Percentiles rank a stretch among this genome's conserved stretches.
These are phyloP conservation scores for Lordiphosa andalusiaca DNA, from an alignment of 2,888 invertebrate species.

Conservation along the genomic window DNA sequence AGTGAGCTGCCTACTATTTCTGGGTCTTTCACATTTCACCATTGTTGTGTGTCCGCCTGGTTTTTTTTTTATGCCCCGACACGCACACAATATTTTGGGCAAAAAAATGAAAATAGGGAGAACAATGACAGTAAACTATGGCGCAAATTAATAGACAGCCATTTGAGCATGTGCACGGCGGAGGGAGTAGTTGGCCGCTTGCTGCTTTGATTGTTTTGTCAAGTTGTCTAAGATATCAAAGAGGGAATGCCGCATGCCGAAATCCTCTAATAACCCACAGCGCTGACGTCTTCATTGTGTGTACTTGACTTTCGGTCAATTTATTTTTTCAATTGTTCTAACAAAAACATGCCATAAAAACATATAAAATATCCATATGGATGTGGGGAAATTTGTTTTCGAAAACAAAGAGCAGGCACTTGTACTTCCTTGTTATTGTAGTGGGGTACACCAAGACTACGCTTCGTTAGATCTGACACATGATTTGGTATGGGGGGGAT, in stretches of 20 bases:
- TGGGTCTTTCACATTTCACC: conserved; percentile 9
- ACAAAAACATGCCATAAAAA: conserved; percentile 59
- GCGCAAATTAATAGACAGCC: conserved; percentile 68
- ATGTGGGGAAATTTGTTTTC: conserved; percentile 1
- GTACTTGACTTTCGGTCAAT: conserved; percentile 69
- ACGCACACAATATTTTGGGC: conserved; percentile 42
- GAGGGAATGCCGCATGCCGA: conserved; percentile 39
- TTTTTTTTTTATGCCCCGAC: conserved; percentile 36
- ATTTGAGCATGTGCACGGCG: conserved; percentile 52
- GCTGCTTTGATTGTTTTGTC: conserved; percentile 74
- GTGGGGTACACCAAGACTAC: conserved; percentile 12
- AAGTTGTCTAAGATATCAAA: conserved; percentile 75
- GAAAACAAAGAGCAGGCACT: conserved; percentile 20
- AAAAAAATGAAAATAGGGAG: conserved; percentile 47
- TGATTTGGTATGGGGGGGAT: not conserved
- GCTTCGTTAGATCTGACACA: conserved; percentile 26
- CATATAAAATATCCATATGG: conserved; percentile 18
- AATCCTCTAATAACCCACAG: conserved; percentile 65
- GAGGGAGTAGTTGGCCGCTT: conserved; percentile 28
- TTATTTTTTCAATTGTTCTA: conserved; percentile 69
- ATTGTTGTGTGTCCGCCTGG: conserved; percentile 1
- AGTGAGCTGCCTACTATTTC: conserved; percentile 61
- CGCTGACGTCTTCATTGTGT: conserved; percentile 73
- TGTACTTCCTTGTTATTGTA: conserved; percentile 42
- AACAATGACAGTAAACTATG: conserved; percentile 48